Evolutionary conservation across 2,888 invertebrate genomes (phyloP).

Genomic region (Ochropleura plecta): DNA sequence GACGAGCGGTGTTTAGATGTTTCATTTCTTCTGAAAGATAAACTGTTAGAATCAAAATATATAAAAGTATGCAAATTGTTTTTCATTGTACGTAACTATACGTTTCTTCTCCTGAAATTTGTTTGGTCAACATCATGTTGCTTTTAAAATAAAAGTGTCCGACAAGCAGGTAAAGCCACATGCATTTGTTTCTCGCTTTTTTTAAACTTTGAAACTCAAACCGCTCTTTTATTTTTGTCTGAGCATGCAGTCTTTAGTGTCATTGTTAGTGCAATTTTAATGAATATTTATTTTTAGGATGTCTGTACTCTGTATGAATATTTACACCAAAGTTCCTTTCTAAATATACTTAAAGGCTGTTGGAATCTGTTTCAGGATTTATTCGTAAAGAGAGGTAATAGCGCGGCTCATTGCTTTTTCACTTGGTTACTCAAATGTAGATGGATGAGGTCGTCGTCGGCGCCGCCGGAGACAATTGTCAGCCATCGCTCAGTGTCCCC

Average conservation of each 20-base stretch:
- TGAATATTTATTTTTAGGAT: conserved; percentile 12
- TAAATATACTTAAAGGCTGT: conserved; percentile 29
- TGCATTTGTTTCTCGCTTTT: conserved; percentile 35
- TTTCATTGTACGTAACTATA: neutral
- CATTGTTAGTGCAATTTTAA: conserved; percentile 22
- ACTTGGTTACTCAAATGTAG: conserved; percentile 89
- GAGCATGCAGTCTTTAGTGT: conserved; percentile 25
- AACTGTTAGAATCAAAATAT: neutral
- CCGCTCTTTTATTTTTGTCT: conserved; percentile 44
- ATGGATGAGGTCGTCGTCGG: conserved; percentile 85
- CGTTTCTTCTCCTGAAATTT: neutral
- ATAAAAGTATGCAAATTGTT: neutral
- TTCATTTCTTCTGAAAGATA: conserved; percentile 16
- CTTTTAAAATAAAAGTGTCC: conserved; percentile 28
- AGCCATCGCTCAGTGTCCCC: conserved; percentile 88
- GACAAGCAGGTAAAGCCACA: conserved; percentile 31
- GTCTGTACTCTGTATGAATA: conserved; percentile 24
- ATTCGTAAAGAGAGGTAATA: conserved; percentile 86
- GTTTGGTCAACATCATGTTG: neutral
- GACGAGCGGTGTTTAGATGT: conserved; percentile 47
- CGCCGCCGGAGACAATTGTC: conserved; percentile 87
- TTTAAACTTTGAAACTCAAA: conserved; percentile 25
- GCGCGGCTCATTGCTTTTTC: conserved; percentile 89
- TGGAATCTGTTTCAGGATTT: conserved; percentile 78
- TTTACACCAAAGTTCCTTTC: conserved; percentile 8